Evolutionary conservation across 2,888 invertebrate species (phyloP).

Genomic region (Temnothorax unifasciatus): DNA sequence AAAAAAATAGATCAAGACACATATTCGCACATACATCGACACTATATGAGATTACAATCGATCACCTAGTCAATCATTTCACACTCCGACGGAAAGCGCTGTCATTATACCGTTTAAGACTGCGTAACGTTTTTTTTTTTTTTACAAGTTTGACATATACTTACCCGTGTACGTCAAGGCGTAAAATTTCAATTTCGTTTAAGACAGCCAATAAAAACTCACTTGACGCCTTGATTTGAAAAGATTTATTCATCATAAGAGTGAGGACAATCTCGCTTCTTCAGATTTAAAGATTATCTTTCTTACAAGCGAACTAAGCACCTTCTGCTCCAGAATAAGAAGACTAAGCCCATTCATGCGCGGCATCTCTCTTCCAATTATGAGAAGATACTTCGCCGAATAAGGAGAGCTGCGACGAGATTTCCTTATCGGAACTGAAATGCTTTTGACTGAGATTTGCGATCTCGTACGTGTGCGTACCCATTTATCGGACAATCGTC

Average conservation of each 20-base stretch:
- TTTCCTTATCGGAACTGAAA: slow-evolving; percentile 20
- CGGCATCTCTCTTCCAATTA: slow-evolving; percentile 8
- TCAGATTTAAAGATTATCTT: slow-evolving; percentile 8
- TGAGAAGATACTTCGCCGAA: slow-evolving; percentile 12
- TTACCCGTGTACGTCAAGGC: background rate
- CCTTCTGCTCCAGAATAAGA: background rate
- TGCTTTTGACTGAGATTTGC: slow-evolving; percentile 27
- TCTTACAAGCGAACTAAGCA: background rate
- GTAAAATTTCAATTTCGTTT: background rate
- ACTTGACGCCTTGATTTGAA: background rate
- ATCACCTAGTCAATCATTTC: slow-evolving; percentile 34
- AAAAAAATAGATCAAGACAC: background rate
- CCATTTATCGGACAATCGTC: slow-evolving; percentile 40
- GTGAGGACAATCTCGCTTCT: background rate
- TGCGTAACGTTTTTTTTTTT: slow-evolving; percentile 6
- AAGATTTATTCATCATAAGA: background rate
- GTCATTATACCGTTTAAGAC: slow-evolving; percentile 31
- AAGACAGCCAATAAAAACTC: background rate
- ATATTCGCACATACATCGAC: background rate
- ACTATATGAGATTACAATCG: slow-evolving; percentile 1
- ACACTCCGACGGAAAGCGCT: slow-evolving; percentile 12
- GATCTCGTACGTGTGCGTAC: background rate
- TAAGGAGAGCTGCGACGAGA: slow-evolving; percentile 7
- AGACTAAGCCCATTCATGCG: background rate
- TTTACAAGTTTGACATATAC: background rate